Evolutionary conservation across 2,888 invertebrate species (phyloP), one percentile per base, ranked within the genome.

Genomic region (Drosophila villosipedis): DNA sequence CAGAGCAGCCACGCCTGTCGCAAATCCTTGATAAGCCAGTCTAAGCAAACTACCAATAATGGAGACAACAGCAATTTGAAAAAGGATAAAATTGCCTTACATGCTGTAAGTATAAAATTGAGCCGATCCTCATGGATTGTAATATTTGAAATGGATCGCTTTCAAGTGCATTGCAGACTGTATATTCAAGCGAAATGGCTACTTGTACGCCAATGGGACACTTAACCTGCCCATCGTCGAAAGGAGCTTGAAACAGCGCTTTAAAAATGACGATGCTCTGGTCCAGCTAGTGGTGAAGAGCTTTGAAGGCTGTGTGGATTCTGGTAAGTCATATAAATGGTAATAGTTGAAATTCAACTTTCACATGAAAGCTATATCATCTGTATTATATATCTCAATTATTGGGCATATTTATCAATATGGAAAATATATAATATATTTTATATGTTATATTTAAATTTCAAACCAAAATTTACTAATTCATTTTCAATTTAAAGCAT

Each of bases 131-230:
- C 9, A 16, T 16, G 7, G 25, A 25, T 25, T 16, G 4, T 28
- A 10, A n/a, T 22, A 14, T n/a, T 10, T 10, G 12, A 12, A 35
- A 39, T 3, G 2, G 2, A 25, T 28, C 1, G 50, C 16, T 37
- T 54, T 1, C 9, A 14, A 84, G 84, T 89, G 84, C 25, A 76
- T 89, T 58, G 87, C 87, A 0, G 89, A 84, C 31, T 89, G 84
- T n/a, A 63, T 75, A 2, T 84, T 89, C 22, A 79, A 70, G 53
- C 60, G 35, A 25, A 75, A 71, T 39, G 84, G 82, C 0, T 89
- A 43, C 43, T 25, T 84, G 2, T 35, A 64, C 0, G 5, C 28
- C 12, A 84, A 84, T 72, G 87, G 89, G 19, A 60, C 73, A 4
- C 33, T 84, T 7, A 77, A 87, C 60, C 3, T 75, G 2, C 37